Base-by-base conservation (phyloP, 2,888 invertebrate species). In the Aphidius colemani region DNA sequence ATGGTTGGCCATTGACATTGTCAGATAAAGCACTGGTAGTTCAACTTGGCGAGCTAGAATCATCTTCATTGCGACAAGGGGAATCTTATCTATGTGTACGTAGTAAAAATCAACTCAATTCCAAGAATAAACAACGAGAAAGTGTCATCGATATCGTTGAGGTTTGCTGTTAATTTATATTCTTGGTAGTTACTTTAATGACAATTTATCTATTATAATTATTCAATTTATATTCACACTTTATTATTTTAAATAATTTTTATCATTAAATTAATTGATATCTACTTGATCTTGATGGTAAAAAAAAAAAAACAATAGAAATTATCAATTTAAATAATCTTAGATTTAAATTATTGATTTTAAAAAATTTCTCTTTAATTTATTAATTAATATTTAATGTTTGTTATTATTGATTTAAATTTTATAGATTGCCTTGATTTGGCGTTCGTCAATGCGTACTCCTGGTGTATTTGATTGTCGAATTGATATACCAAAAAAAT, bases 1-100 rank as follows among this genome's bases (percentile, higher is more conserved):
- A 84, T 77, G 89, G 89, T 80, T 90, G 89, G 89, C 89, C 89
- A 66, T 82, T 89, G 80, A 87, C 87, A 77, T 84, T 89, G 75
- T 86, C 86, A 72, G 80, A 79, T 63, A 85, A 86, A 76, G 88
- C 88, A 72, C 83, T 89, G 77, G 85, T 88, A 73, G 82, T 89
- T 72, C 88, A 89, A 75, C 83, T 90, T 75, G 88, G 88, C 70
- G 86, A 87, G 72, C 84, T 88, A 79, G 87, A 87, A 76, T 85
- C 86, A 69, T 86, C 86, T 69, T 82, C 86, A 71, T 82, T 89
- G 71, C 85, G 87, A 75, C 85, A 86, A 75, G 85, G 85, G 76
- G 89, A 90, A 83, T 87, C 88, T 79, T 89, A 88, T 84, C 83
- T 89, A 72, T 88, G 88, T 82, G 85, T 89, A 72, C 84, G 79